These are phyloP conservation scores for Sphinx pinastri DNA, from an alignment of 2,888 invertebrate genomes.

Conservation along the genomic window DNA sequence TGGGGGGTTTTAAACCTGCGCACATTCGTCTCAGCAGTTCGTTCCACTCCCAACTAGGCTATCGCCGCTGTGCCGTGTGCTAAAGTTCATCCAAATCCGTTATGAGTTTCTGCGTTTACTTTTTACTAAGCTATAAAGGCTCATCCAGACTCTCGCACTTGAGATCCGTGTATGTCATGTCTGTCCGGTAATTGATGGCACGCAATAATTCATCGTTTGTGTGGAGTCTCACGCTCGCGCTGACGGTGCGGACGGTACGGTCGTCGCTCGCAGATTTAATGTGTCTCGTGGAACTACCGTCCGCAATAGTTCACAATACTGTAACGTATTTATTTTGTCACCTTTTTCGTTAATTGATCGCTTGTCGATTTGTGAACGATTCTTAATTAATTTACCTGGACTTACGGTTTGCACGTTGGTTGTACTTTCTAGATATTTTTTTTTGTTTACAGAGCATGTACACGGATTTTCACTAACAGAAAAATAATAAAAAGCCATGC, in stretches of 20 bases:
- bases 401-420: too few relatives aligned
- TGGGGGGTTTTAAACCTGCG: too few relatives aligned
- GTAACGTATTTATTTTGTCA: not conserved
- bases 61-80: too few relatives aligned
- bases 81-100: too few relatives aligned
- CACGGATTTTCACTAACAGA: too few relatives aligned
- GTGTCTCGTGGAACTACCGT: conserved; percentile 25
- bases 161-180: conserved; percentile 52
- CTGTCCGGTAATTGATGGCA: conserved; percentile 78
- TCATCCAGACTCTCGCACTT: conserved; percentile 38
- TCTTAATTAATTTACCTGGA: too few relatives aligned
- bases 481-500: not conserved
- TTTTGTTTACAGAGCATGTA: too few relatives aligned
- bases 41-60: too few relatives aligned
- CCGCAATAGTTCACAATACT: conserved; percentile 20
- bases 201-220: conserved; percentile 81
- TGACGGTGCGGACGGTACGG: conserved; percentile 42
- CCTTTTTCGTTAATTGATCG: conserved; percentile 9
- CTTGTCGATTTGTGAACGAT: not conserved
- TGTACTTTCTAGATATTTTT: too few relatives aligned
- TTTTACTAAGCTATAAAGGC: conserved; percentile 14
- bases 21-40: too few relatives aligned
- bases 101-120: too few relatives aligned
- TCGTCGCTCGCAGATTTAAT: conserved; percentile 43
- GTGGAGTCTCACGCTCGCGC: conserved; percentile 69